These are phyloP conservation scores for Saxidomus purpurata DNA, from an alignment of 1,140 invertebrate species.

Conservation along the genomic window DNA sequence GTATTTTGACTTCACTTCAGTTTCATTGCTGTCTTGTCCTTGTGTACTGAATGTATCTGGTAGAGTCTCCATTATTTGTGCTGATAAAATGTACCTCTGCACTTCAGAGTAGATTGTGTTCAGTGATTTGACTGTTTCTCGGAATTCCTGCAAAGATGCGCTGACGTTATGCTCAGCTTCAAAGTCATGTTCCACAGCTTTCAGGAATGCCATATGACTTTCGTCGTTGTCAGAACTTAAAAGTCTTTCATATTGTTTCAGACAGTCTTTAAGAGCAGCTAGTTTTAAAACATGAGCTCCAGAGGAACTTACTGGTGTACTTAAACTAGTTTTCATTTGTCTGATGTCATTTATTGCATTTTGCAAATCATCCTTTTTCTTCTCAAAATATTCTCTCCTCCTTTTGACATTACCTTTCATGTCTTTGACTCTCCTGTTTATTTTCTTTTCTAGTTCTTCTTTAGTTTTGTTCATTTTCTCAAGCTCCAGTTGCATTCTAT, in stretches of 20 bases:
- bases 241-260: background rate
- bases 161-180: slow-evolving; percentile 26
- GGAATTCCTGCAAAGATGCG: background rate
- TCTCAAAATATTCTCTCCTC: background rate
- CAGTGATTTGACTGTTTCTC: background rate
- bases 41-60: background rate
- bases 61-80: background rate
- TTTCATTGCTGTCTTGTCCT: background rate
- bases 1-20: background rate
- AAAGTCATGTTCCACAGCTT: slow-evolving; percentile 15
- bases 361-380: background rate
- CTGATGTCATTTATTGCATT: slow-evolving; percentile 7
- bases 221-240: background rate
- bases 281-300: background rate
- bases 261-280: background rate
- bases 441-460: slow-evolving; percentile 21
- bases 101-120: slow-evolving; percentile 21
- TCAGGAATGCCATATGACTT: slow-evolving; percentile 1
- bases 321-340: background rate
- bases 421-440: background rate
- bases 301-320: background rate
- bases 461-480: slow-evolving; percentile 15
- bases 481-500: background rate
- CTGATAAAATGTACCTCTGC: background rate
- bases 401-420: slow-evolving; percentile 7